Percentiles rank a stretch among this genome's conserved stretches.
Evolutionary conservation across 2,113 vertebrate species (phyloP).

Genomic region (Pluvialis apricaria): DNA sequence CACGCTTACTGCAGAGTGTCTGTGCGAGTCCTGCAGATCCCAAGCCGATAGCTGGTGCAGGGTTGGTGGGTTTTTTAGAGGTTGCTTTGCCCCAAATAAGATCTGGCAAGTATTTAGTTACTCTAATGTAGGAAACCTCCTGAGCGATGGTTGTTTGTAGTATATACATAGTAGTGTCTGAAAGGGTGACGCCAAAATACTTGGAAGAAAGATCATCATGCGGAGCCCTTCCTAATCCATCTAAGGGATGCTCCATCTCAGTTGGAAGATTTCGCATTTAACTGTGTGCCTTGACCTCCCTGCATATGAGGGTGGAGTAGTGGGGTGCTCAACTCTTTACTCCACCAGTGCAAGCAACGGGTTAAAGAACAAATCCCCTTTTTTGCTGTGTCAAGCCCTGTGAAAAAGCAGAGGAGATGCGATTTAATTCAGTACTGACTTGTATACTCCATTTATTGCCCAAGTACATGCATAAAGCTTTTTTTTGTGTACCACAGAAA

Average conservation of each 20-base stretch:
- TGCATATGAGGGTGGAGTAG: rapidly evolving
- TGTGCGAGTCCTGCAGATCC: not conserved
- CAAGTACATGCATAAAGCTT: not conserved
- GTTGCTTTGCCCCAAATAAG: not conserved
- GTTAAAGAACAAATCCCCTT: not conserved
- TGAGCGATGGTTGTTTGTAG: rapidly evolving
- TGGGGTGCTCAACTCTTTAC: not conserved
- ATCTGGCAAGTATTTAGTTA: not conserved
- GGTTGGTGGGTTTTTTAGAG: not conserved
- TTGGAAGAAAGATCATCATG: not conserved
- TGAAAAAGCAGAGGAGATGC: not conserved
- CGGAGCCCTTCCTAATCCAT: not conserved
- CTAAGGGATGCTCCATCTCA: not conserved
- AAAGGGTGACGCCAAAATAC: not conserved
- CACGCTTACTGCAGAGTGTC: not conserved
- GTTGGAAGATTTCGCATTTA: not conserved
- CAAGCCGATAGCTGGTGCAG: rapidly evolving
- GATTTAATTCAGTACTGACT: not conserved
- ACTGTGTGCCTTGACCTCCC: not conserved
- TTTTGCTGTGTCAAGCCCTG: not conserved
- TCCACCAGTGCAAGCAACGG: not conserved
- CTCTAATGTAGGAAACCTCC: not conserved
- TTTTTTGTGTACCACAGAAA: not conserved
- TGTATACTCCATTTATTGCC: not conserved
- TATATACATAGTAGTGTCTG: not conserved